Base-by-base conservation (phyloP, 2,888 invertebrate genomes). In the Andricus curvator region DNA sequence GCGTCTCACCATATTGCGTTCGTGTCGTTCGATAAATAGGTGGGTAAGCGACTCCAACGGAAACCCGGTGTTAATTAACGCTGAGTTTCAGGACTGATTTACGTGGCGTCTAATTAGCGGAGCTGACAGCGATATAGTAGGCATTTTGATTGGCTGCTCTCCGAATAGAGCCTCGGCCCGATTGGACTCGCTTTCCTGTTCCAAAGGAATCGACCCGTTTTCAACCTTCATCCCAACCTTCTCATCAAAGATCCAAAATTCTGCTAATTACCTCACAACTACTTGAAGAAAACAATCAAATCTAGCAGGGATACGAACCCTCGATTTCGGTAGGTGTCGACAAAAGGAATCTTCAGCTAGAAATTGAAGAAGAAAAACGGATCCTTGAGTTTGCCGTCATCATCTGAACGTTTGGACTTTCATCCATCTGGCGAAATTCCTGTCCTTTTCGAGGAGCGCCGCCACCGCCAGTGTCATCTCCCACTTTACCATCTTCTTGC, bases 61-160 rank as follows among this genome's bases (percentile, higher is more conserved):
- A 91, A 91, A 90, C 91, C 89, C 90, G 83, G 91, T 91, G 92
- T 92, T 92, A 92, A 92, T 92, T 92, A 92, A 92, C 92, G 91
- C 90, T 90, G 90, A 92, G 91, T 92, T 91, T 91, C 91, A 91
- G 90, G 91, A 91, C 92, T 92, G 92, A 92, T 92, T 92, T 92
- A 92, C 92, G 92, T 92, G 91, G 91, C 92, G 91, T 92, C 92
- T 92, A 92, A 92, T 92, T 92, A 92, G 92, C 90, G 89, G 86
- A 88, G 89, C 91, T 91, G 91, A 91, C 91, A 90, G 89, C 90
- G 90, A 91, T 91, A 90, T 89, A 90, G 89, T 91, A 91, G 91
- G 91, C 91, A 92, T 92, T 92, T 92, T 92, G 92, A 92, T 92
- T 92, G 92, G 91, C 89, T 86, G 86, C 85, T 84, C 86, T 85